Conservation (phyloP, 2,888 invertebrate species). For the Lasioglossum marginatum region DNA sequence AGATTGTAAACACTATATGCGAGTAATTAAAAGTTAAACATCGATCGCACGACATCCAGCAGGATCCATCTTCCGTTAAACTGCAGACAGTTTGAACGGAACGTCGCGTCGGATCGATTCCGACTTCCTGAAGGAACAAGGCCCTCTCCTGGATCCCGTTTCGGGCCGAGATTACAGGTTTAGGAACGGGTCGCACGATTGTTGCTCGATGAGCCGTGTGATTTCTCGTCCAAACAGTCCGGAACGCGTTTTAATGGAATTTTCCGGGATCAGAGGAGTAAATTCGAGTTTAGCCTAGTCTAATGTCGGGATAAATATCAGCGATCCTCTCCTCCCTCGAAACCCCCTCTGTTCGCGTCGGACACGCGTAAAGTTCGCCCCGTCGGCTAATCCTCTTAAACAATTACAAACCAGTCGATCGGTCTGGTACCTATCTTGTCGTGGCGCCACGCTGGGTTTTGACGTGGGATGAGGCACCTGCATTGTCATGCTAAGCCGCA, state of each 20-base stretch:
- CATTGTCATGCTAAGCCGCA: slow-evolving; percentile 83
- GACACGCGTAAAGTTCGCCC: slow-evolving; percentile 74
- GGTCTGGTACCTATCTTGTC: slow-evolving; percentile 74
- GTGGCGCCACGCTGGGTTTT: slow-evolving; percentile 84
- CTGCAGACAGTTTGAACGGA: neutral
- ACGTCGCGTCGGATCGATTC: slow-evolving; percentile 11
- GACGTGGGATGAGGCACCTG: slow-evolving; percentile 84
- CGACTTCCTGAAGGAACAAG: slow-evolving; percentile 7
- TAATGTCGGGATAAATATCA: slow-evolving; percentile 74
- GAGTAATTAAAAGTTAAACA: neutral
- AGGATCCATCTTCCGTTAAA: slow-evolving; percentile 12
- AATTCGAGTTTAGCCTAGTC: slow-evolving; percentile 73
- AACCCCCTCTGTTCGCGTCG: neutral
- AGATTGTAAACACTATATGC: too few relatives aligned
- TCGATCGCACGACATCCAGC: neutral
- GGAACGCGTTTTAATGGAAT: slow-evolving; percentile 69
- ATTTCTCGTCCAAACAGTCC: slow-evolving; percentile 63
- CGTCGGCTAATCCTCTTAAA: slow-evolving; percentile 80
- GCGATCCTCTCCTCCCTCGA: slow-evolving; percentile 31
- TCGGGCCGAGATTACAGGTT: slow-evolving; percentile 17
- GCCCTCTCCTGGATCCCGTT: neutral
- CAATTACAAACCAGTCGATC: slow-evolving; percentile 80
- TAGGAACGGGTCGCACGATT: slow-evolving; percentile 33
- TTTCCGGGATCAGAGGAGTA: slow-evolving; percentile 69
- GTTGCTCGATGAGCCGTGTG: slow-evolving; percentile 58